These are phyloP conservation scores for Aphelocoma californica DNA, from an alignment of 2,797 vertebrate species.

Conservation along the genomic window DNA sequence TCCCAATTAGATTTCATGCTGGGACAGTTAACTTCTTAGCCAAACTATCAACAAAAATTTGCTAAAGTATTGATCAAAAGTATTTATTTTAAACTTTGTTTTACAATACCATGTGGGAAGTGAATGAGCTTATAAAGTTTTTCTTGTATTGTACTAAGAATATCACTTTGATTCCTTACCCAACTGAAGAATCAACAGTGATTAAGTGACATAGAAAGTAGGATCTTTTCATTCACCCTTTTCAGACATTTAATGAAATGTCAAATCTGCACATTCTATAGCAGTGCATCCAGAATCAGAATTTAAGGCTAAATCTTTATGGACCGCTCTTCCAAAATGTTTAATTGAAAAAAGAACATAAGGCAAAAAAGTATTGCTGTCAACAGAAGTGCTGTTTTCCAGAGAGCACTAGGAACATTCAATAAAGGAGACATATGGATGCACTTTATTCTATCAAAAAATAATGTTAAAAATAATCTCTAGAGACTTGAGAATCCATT, in stretches of 20 bases:
- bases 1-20: neutral
- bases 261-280: neutral
- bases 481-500: constrained; percentile 10
- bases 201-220: neutral
- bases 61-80: neutral
- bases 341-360: neutral
- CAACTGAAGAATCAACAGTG: neutral
- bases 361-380: neutral
- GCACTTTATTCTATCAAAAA: constrained; percentile 33
- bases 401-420: neutral
- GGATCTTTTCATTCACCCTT: neutral
- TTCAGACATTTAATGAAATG: neutral
- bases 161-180: neutral
- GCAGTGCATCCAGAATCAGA: neutral
- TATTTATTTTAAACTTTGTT: neutral
- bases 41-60: neutral
- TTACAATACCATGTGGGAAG: neutral
- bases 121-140: neutral
- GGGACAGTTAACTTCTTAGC: neutral
- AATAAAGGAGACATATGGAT: neutral
- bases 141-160: neutral
- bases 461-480: neutral
- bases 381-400: neutral
- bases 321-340: neutral
- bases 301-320: neutral